These are phyloP conservation scores for Conus betulinus DNA, from an alignment of 1,140 invertebrate species.

Conservation along the genomic window DNA sequence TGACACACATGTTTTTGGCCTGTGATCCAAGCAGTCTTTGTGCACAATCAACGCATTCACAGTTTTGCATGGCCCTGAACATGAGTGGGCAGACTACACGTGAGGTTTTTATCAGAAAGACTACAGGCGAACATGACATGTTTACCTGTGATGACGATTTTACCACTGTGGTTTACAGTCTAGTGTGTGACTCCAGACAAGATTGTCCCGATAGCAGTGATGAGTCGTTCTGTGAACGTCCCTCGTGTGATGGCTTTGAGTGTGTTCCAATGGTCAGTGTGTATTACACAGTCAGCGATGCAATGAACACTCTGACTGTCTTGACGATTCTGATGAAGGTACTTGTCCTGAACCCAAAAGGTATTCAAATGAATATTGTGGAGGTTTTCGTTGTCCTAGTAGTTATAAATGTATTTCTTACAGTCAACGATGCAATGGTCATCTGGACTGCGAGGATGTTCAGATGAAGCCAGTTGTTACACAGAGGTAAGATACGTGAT, in stretches of 20 bases:
- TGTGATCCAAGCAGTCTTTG: background rate
- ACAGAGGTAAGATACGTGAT: background rate
- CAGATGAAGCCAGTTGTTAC: background rate
- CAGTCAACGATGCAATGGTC: too few species aligned
- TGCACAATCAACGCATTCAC: background rate
- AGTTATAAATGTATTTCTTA: too few species aligned
- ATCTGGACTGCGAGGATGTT: too few species aligned
- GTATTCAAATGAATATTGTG: too few species aligned
- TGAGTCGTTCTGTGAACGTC: constrained; percentile 3
- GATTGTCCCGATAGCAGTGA: background rate
- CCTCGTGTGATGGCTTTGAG: background rate
- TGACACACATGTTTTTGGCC: background rate
- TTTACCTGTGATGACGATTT: background rate
- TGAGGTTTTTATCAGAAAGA: too few species aligned
- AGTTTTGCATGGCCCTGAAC: too few species aligned
- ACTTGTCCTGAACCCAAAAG: too few species aligned
- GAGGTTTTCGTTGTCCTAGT: too few species aligned
- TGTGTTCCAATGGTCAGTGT: too few species aligned
- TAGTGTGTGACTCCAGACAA: constrained; percentile 12
- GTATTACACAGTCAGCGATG: background rate
- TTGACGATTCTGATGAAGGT: too few species aligned
- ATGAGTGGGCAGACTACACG: too few species aligned
- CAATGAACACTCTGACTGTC: background rate
- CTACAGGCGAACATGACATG: background rate
- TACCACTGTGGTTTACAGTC: background rate